Evolutionary conservation across 2,888 invertebrate species (phyloP).

Genomic region (Coronaproctus castanopsis): DNA sequence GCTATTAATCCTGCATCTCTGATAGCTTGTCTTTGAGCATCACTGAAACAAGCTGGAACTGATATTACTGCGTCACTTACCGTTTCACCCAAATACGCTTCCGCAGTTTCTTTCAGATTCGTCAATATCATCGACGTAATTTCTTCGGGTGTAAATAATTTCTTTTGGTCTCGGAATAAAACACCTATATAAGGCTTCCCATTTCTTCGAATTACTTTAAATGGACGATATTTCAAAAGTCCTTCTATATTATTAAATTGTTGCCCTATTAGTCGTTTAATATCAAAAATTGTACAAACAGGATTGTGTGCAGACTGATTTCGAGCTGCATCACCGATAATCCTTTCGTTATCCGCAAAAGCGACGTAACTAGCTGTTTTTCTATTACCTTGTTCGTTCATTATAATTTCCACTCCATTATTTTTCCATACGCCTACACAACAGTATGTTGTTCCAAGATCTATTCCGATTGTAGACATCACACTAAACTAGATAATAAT

Average conservation of each 20-base stretch:
- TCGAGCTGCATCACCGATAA: background rate
- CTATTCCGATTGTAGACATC: slow-evolving; percentile 76
- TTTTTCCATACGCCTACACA: slow-evolving; percentile 25
- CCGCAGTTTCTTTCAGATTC: background rate
- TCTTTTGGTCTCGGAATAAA: slow-evolving; percentile 40
- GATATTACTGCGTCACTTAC: background rate
- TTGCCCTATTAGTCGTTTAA: slow-evolving; percentile 37
- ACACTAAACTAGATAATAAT: no score
- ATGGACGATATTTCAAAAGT: slow-evolving; percentile 62
- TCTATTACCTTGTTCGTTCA: slow-evolving; percentile 1
- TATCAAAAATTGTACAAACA: slow-evolving; percentile 1
- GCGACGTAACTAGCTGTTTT: background rate
- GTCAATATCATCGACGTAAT: slow-evolving; percentile 28
- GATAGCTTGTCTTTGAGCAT: background rate
- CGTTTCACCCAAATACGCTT: background rate
- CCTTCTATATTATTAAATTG: slow-evolving; percentile 33
- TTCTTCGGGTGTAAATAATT: slow-evolving; percentile 45
- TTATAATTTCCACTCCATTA: background rate
- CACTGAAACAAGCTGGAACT: background rate
- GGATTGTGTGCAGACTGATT: background rate
- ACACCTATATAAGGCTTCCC: slow-evolving; percentile 46
- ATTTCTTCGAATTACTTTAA: slow-evolving; percentile 42
- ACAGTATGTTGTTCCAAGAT: slow-evolving; percentile 94
- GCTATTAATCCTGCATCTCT: slow-evolving; percentile 24
- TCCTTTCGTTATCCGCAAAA: background rate